These are phyloP conservation scores for Gambusia affinis DNA, from an alignment of 2,113 vertebrate genomes.

Conservation along the genomic window DNA sequence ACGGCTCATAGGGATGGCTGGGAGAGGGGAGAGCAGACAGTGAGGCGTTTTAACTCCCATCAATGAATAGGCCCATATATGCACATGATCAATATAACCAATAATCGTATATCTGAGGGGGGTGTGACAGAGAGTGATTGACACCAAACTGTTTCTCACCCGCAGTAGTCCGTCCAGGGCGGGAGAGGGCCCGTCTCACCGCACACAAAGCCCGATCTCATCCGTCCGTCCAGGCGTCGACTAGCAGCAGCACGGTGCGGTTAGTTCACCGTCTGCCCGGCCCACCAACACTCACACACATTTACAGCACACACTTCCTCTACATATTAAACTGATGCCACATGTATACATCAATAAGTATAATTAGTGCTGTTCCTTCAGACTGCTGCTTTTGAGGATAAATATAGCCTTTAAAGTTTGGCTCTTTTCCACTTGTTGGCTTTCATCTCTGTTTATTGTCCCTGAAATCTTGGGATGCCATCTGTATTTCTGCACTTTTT, in stretches of 20 bases:
- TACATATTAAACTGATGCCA: not conserved
- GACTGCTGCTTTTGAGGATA: conserved; percentile 11
- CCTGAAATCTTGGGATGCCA: conserved; percentile 15
- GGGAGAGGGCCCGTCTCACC: conserved; percentile 82
- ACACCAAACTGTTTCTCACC: conserved; percentile 81
- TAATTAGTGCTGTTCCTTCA: not conserved
- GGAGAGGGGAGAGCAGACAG: not conserved
- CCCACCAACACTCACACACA: conserved; percentile 26
- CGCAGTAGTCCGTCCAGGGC: conserved; percentile 82
- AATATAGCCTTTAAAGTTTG: conserved; percentile 8
- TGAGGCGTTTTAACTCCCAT: conserved; percentile 50
- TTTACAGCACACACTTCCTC: not conserved
- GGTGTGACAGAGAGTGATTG: conserved; percentile 79
- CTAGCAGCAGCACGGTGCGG: conserved; percentile 84
- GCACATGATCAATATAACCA: conserved; percentile 74
- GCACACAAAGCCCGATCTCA: conserved; percentile 83
- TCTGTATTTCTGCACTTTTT: conserved; percentile 18
- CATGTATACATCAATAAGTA: not conserved
- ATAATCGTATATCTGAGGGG: conserved; percentile 75
- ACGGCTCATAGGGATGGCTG: not conserved
- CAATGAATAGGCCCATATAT: conserved; percentile 65
- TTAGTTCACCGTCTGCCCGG: conserved; percentile 80
- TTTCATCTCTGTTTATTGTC: conserved; percentile 23
- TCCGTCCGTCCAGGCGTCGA: conserved; percentile 78
- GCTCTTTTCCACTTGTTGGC: conserved; percentile 22